A percentile compares a stretch with the other conserved stretches of the same genome.
These are phyloP conservation scores for Saccopteryx bilineata DNA, from an alignment of 2,113 vertebrate genomes.

Conservation along the genomic window DNA sequence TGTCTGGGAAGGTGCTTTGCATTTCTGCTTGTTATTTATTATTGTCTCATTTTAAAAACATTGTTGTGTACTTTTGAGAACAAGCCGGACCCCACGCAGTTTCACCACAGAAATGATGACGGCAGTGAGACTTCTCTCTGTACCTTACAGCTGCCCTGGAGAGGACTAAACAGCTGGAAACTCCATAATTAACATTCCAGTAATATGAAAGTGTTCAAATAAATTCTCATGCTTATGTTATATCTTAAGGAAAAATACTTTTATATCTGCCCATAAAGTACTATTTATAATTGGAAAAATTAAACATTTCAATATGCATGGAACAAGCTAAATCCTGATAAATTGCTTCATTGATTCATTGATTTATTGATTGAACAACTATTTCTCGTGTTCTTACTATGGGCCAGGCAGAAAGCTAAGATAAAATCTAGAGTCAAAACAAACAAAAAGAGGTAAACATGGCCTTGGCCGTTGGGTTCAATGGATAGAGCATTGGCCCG, in stretches of 20 bases:
- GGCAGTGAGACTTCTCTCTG: neutral
- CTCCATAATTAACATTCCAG: neutral
- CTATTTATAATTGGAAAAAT: neutral
- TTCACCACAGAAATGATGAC: neutral
- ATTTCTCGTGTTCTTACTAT: slow-evolving; percentile 26
- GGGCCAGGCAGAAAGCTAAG: neutral
- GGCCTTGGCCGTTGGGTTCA: no score
- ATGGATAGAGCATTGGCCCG: no score
- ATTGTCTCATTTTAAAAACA: neutral
- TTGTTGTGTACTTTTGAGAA: neutral
- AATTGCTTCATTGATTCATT: neutral
- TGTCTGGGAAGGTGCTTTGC: neutral
- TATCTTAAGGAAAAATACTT: neutral
- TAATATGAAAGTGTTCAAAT: neutral
- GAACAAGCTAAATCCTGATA: neutral
- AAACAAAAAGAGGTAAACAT: neutral
- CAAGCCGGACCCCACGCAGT: neutral
- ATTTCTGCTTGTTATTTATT: neutral
- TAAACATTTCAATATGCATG: neutral
- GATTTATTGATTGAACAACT: neutral
- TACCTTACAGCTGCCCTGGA: neutral
- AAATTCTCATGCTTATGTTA: neutral
- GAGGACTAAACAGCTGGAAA: neutral
- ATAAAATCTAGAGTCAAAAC: neutral
- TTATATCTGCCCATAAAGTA: neutral